Conservation (phyloP, 2,888 invertebrate genomes). For the Brachynemurus nebulosus region DNA sequence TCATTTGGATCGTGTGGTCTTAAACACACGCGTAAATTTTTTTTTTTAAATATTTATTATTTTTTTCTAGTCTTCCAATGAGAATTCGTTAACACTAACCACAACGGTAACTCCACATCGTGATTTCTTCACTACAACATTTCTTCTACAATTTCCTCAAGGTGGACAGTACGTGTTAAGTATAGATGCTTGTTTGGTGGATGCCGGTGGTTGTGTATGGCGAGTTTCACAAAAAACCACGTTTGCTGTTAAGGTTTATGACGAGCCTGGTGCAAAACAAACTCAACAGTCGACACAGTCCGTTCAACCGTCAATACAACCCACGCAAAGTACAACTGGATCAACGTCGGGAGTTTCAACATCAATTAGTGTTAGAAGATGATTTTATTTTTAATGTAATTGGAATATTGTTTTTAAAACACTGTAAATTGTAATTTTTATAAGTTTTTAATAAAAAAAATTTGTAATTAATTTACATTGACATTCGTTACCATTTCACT, state of each 20-base stretch:
- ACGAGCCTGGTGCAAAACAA: slow-evolving; percentile 33
- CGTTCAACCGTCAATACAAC: neutral
- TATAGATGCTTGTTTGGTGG: slow-evolving; percentile 74
- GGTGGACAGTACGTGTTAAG: slow-evolving; percentile 62
- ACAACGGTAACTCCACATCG: slow-evolving; percentile 81
- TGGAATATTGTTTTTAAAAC: no score
- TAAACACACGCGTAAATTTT: no score
- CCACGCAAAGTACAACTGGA: no score
- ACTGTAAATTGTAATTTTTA: no score
- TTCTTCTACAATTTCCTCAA: slow-evolving; percentile 58
- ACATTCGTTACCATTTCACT: no score
- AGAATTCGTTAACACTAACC: slow-evolving; percentile 36
- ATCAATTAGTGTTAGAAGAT: no score
- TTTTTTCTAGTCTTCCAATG: neutral
- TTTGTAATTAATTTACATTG: no score
- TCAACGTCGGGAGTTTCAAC: no score
- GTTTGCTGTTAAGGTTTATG: slow-evolving; percentile 60
- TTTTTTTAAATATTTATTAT: no score
- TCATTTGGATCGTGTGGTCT: no score
- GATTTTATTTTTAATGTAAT: no score
- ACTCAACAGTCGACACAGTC: neutral
- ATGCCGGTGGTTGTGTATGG: slow-evolving; percentile 74
- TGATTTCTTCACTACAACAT: slow-evolving; percentile 89
- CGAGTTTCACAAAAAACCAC: slow-evolving; percentile 75
- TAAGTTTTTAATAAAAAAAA: no score